Conservation (phyloP, 1,140 invertebrate species). For the Panagrolaimus sp. region DNA sequence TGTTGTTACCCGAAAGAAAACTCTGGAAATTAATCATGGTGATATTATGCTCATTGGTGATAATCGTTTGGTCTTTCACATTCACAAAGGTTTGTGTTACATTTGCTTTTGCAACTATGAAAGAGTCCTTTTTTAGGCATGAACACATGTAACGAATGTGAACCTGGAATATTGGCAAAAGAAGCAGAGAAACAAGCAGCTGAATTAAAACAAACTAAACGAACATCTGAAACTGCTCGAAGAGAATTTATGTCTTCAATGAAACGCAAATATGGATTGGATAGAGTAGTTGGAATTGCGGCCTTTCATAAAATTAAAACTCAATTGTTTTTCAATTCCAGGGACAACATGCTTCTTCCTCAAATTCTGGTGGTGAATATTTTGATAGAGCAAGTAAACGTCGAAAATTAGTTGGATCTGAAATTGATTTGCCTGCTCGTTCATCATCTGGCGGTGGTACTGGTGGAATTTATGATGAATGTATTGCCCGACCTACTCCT, state of each 20-base stretch:
- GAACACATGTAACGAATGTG: slow-evolving; percentile 24
- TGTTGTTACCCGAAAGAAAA: not conserved
- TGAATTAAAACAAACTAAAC: not conserved
- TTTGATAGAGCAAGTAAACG: slow-evolving; percentile 6
- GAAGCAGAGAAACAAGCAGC: slow-evolving; percentile 13
- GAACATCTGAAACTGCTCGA: not conserved
- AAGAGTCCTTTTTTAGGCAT: not conserved
- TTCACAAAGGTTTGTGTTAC: slow-evolving; percentile 15
- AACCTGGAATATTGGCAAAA: slow-evolving; percentile 21
- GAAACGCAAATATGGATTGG: slow-evolving; percentile 19
- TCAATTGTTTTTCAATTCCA: too few relatives aligned
- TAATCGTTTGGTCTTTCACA: slow-evolving; percentile 20
- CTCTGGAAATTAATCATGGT: slow-evolving; percentile 13
- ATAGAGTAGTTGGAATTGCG: not conserved
- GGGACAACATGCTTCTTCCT: not conserved
- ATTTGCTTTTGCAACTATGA: not conserved
- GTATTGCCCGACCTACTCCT: not conserved
- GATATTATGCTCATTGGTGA: slow-evolving; percentile 17
- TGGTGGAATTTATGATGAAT: slow-evolving; percentile 8
- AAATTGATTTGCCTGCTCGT: not conserved
- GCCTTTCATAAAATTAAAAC: too few relatives aligned
- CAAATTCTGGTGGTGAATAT: not conserved
- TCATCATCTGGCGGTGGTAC: not conserved
- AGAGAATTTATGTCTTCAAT: not conserved
- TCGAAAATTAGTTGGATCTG: slow-evolving; percentile 8